Conservation (phyloP, 2,113 vertebrate genomes). For the Neogale vison region DNA sequence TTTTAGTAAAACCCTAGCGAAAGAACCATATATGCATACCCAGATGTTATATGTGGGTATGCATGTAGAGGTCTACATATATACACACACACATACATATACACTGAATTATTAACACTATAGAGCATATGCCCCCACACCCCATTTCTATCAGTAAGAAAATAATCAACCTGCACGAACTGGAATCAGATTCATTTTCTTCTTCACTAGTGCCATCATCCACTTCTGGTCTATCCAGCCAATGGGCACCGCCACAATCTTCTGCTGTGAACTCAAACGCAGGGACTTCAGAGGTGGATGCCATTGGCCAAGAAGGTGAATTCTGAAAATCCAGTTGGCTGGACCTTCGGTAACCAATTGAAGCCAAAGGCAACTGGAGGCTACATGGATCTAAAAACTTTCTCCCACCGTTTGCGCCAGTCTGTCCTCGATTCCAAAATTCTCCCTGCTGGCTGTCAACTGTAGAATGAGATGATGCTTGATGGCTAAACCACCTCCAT, state of each 20-base stretch:
- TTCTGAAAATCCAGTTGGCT: constrained; percentile 94
- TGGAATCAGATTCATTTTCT: constrained; percentile 94
- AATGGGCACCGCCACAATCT: constrained; percentile 83
- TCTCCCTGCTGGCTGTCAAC: constrained; percentile 88
- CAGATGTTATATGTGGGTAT: background rate
- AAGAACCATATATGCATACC: constrained; percentile 14
- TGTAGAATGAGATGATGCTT: constrained; percentile 86
- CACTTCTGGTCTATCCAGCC: constrained; percentile 84
- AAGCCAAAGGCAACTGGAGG: constrained; percentile 83
- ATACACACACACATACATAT: too few relatives aligned
- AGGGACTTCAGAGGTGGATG: constrained; percentile 90
- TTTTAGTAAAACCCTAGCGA: constrained; percentile 32
- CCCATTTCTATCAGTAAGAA: constrained; percentile 78
- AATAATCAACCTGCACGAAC: constrained; percentile 94
- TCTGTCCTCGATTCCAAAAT: constrained; percentile 88
- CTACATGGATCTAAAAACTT: constrained; percentile 91
- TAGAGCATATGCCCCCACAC: constrained; percentile 31
- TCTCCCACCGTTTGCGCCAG: constrained; percentile 85
- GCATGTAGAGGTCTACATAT: background rate
- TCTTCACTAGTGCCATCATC: constrained; percentile 88
- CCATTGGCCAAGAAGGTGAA: constrained; percentile 90
- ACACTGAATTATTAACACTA: background rate
- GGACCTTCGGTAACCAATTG: constrained; percentile 88
- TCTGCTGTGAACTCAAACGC: constrained; percentile 87
- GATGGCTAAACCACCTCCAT: constrained; percentile 99